These are phyloP conservation scores for Corydoras maculifer DNA, from an alignment of 2,113 vertebrate genomes.

Conservation along the genomic window DNA sequence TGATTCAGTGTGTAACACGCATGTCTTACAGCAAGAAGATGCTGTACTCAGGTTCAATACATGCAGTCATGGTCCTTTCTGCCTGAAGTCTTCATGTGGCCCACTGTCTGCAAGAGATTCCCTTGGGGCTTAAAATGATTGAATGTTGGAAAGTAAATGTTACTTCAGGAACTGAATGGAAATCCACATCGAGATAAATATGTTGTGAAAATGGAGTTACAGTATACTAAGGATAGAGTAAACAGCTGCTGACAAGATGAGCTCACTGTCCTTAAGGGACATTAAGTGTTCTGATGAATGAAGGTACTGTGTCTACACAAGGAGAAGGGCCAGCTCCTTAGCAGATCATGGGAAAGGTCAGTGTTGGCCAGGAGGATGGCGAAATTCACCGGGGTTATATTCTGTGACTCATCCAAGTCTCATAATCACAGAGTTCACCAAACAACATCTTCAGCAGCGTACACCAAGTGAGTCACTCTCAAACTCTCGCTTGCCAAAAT, in stretches of 20 bases:
- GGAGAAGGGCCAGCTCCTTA: slow-evolving; percentile 4
- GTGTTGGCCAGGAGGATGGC: slow-evolving; percentile 1
- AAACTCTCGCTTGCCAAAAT: slow-evolving; percentile 26
- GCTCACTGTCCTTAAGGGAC: slow-evolving; percentile 25
- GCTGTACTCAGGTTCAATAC: too few relatives aligned
- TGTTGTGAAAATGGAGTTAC: background rate
- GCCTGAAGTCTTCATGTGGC: too few relatives aligned
- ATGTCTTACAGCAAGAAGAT: too few relatives aligned
- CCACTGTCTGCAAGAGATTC: too few relatives aligned
- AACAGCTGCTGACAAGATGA: slow-evolving; percentile 42
- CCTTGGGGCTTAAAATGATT: too few relatives aligned
- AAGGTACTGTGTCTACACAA: slow-evolving; percentile 35
- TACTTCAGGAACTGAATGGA: too few relatives aligned
- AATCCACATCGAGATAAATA: background rate
- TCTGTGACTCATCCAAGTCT: slow-evolving; percentile 22
- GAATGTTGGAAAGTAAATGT: too few relatives aligned
- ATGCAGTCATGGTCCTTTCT: too few relatives aligned
- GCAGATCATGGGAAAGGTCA: slow-evolving; percentile 41
- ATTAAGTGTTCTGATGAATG: slow-evolving; percentile 24
- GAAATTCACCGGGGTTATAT: slow-evolving; percentile 5
- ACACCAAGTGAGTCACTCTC: slow-evolving; percentile 16
- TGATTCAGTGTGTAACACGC: too few relatives aligned
- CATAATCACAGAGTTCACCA: slow-evolving; percentile 25
- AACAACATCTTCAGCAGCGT: slow-evolving; percentile 29
- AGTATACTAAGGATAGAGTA: slow-evolving; percentile 31